phyloP scores from a whole-genome alignment of 2,888 invertebrate genomes.

The Megastigmus dorsalis region DNA sequence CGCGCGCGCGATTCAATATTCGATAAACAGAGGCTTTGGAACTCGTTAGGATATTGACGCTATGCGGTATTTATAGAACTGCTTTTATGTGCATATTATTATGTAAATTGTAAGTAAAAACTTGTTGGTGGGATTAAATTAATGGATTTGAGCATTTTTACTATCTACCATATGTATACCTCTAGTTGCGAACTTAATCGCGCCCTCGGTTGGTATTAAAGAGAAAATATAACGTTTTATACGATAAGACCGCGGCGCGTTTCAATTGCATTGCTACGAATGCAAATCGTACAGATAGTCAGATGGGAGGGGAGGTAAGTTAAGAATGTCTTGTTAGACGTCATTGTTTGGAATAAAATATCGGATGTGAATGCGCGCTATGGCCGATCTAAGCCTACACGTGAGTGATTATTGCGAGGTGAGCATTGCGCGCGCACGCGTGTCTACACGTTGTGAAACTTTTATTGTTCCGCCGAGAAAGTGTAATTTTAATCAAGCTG shows the following conservation, averaged over 20 bases:
- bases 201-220: neutral
- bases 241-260: neutral
- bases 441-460: constrained; percentile 15
- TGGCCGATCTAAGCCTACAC: constrained; percentile 10
- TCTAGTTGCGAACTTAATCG: neutral
- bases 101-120: constrained; percentile 16
- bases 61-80: constrained; percentile 26
- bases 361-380: neutral
- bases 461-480: constrained; percentile 37
- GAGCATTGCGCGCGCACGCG: neutral
- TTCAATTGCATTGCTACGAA: neutral
- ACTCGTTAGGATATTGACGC: constrained; percentile 33
- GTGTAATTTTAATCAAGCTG: constrained; percentile 39
- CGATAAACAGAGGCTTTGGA: constrained; percentile 26
- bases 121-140: neutral
- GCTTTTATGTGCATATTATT: neutral
- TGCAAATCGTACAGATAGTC: no score
- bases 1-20: constrained; percentile 4
- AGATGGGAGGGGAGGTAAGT: neutral
- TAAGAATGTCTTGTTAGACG: neutral
- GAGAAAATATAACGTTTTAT: neutral
- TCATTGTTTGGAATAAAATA: constrained; percentile 10
- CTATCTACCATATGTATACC: no score
- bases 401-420: constrained; percentile 9
- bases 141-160: neutral